Evolutionary conservation across 2,888 invertebrate genomes (phyloP), one percentile per base, ranked within the genome.

Genomic region (Noctua fimbriata): DNA sequence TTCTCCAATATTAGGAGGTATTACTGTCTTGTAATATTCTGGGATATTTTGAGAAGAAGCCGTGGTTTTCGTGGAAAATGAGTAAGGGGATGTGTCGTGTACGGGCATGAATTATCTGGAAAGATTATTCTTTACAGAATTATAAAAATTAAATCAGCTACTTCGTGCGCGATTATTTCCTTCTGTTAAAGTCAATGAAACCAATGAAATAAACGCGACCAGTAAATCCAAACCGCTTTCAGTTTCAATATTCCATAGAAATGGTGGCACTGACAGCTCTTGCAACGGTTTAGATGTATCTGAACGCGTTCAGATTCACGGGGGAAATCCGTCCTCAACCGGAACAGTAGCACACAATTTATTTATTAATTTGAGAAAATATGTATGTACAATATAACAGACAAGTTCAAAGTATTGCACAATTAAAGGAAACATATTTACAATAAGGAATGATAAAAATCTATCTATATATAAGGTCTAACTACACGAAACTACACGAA

Each of bases 1-100:
- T 58, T 44, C 18, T 77, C 7, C 5, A 83, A 41, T 70, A 47
- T 55, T 83, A 32, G 63, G 24, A 18, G 7, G 1, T 41, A 24
- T 41, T 32, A 58, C 58, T 36, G 36, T 32, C 72, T 63, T 41
- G 63, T 21, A 1, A 18, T 10, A 36, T 52, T 65, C 28, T 18
- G n/a, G 16, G 10, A 49, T 66, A 32, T 81, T 76, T 41, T n/a
- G 32, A 28, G 55, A 49, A 66, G 24, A 1, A 18, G n/a, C 28
- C 1, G 24, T 32, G 12, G 2, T 71, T 47, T 71, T 81, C 28
- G 28, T 65, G 18, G 24, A 52, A 70, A 2, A 44, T 10, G 21
- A 36, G 16, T 52, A 36, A 32, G 36, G 36, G 14, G 18, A 21
- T 47, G 24, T 47, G 28, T 60, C 36, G 44, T 44, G 21, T 76